Evolutionary conservation across 1,140 invertebrate species (phyloP).

Genomic region (Xylocopa sonorina): DNA sequence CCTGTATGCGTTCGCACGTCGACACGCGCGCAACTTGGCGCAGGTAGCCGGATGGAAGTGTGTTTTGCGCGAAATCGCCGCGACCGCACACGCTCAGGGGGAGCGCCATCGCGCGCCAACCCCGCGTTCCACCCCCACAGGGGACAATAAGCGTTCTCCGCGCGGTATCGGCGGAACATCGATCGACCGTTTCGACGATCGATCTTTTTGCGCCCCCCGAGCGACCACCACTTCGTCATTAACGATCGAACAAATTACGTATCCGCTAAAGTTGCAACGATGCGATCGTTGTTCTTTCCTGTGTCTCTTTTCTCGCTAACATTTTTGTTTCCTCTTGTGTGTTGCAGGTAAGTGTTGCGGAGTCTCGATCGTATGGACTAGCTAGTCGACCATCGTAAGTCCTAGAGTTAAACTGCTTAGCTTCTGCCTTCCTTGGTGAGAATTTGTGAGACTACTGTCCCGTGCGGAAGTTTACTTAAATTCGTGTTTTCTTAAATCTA

Average conservation of each 20-base stretch:
- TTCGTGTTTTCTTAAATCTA: no score
- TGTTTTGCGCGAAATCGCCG: constrained; percentile 51
- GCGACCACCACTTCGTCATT: constrained; percentile 4
- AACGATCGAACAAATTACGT: constrained; percentile 38
- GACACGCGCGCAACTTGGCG: constrained; percentile 13
- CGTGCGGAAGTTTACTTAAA: background rate
- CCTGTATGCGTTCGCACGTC: background rate
- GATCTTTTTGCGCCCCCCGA: constrained; percentile 50
- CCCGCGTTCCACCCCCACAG: background rate
- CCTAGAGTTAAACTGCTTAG: background rate
- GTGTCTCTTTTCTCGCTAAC: no score
- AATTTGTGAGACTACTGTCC: background rate
- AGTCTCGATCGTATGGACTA: background rate
- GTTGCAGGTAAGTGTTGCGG: constrained; percentile 76
- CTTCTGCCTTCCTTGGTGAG: background rate
- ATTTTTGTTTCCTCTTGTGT: constrained; percentile 52
- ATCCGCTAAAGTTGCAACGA: constrained; percentile 5
- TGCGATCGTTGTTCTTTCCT: background rate
- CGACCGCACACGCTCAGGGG: constrained; percentile 45
- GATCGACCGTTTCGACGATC: constrained; percentile 59
- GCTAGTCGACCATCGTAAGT: constrained; percentile 5
- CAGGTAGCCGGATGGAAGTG: constrained; percentile 37
- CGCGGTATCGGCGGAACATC: constrained; percentile 57
- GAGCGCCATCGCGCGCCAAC: background rate
- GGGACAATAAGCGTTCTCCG: constrained; percentile 48